These are phyloP conservation scores for Antennarius maculatus DNA, from an alignment of 2,797 vertebrate species.

Conservation along the genomic window DNA sequence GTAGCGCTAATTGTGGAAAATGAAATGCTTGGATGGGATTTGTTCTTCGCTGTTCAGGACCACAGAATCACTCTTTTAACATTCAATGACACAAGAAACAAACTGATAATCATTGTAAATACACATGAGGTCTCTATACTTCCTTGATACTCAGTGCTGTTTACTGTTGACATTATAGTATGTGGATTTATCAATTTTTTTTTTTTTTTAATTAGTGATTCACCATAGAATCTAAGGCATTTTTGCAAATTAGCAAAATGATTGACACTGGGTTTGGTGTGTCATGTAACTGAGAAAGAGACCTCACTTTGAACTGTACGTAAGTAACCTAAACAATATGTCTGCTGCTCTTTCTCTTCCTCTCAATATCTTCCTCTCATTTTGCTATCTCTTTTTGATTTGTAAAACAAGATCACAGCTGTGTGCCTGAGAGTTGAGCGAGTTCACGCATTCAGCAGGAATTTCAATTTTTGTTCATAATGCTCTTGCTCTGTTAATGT, in stretches of 20 bases:
- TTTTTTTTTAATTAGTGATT: no score
- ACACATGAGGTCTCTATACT: not conserved
- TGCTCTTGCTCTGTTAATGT: slow-evolving; percentile 29
- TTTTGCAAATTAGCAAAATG: no score
- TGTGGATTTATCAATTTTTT: no score
- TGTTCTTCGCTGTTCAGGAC: slow-evolving; percentile 23
- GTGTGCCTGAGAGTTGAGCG: slow-evolving; percentile 26
- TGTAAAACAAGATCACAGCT: slow-evolving; percentile 45
- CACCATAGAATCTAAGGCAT: no score
- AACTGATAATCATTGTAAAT: not conserved
- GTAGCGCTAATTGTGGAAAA: slow-evolving; percentile 33
- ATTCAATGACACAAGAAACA: slow-evolving; percentile 1
- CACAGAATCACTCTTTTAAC: slow-evolving; percentile 19
- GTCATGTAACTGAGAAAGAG: no score
- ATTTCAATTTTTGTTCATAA: not conserved
- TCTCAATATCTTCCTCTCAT: not conserved
- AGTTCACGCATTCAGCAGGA: slow-evolving; percentile 31
- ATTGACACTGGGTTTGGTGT: no score
- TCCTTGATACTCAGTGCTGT: not conserved
- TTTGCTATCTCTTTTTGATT: not conserved
- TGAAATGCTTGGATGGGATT: slow-evolving; percentile 26
- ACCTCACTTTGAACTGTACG: no score
- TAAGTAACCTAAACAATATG: no score
- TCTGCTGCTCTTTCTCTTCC: no score
- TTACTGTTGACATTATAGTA: no score